Base-by-base conservation (phyloP, 2,113 vertebrate genomes). In the Sylvietta virens region DNA sequence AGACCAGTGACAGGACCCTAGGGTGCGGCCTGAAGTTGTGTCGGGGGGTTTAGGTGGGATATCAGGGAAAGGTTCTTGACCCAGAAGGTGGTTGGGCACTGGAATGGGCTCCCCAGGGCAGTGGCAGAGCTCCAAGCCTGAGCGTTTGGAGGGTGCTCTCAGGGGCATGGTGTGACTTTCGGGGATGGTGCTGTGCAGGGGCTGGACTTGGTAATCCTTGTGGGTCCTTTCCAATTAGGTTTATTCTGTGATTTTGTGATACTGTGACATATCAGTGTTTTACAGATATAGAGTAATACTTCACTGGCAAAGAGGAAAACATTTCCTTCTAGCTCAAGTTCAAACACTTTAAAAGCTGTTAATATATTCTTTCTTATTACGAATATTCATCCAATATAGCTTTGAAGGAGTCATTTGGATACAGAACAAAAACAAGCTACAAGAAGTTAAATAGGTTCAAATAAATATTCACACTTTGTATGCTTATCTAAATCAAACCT, bases 371-470 rank as follows among this genome's bases (percentile, higher is more conserved):
- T 56, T 33, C 64, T 77, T 58, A 39, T 77, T 88, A 54, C 39
- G 54, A 50, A 15, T 24, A n/a, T 54, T 64, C n/a, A 62, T 76
- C 31, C 22, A 81, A 56, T 35, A 44, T 10, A 93, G 39, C 73
- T 94, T 88, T 92, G 70, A 95, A 84, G 81, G 30, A 44, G 27
- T 79, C 26, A 85, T 94, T 74, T 92, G 73, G 67, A 92, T 83
- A 76, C 39, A 88, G 81, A 94, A 91, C 15, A 95, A 76, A 90
- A 83, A 70, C 50, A 85, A 87, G 50, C 15, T 65, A 48, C 47
- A 94, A 79, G 66, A 96, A 88, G 28, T 81, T 81, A 95, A 92
- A 71, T 62, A 82, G 42, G 16, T 87, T 96, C 67, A 88, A 92
- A 90, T 77, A 92, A 94, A 80, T 91, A 93, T 74, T 92, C 48